Percentiles rank a stretch among this genome's conserved stretches.
Conservation (phyloP, 2,888 invertebrate species). For the Dolichomitus sp. region DNA sequence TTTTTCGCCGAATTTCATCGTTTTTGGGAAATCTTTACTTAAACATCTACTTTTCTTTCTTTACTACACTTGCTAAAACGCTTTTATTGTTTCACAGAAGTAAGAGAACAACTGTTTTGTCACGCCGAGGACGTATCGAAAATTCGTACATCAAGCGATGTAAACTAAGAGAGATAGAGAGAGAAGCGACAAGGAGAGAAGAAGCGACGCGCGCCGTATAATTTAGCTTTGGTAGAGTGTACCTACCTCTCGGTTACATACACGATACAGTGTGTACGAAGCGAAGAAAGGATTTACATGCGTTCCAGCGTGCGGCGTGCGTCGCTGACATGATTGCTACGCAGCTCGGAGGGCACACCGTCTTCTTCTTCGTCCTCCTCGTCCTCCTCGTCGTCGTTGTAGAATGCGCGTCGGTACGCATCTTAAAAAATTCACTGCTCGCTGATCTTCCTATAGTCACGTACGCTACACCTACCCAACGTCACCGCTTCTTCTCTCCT, state of each 20-base stretch:
- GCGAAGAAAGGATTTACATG: constrained; percentile 83
- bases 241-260: constrained; percentile 18
- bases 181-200: neutral
- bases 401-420: constrained; percentile 82
- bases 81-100: constrained; percentile 18
- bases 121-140: constrained; percentile 25
- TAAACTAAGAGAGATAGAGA: neutral
- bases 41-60: neutral
- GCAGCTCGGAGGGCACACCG: constrained; percentile 76
- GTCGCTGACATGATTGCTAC: constrained; percentile 83
- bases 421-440: constrained; percentile 74
- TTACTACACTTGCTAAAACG: neutral
- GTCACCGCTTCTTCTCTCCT: constrained; percentile 12
- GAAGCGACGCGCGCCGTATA: constrained; percentile 48
- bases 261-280: constrained; percentile 39
- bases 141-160: constrained; percentile 17
- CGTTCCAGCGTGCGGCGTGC: constrained; percentile 81
- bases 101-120: constrained; percentile 9
- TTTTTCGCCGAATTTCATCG: neutral
- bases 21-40: neutral
- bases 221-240: constrained; percentile 52
- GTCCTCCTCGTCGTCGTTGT: constrained; percentile 66
- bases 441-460: constrained; percentile 62
- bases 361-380: constrained; percentile 34
- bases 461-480: constrained; percentile 36